phyloP scores from a whole-genome alignment of 2,888 invertebrate species.

The Nomada ferruginata region DNA sequence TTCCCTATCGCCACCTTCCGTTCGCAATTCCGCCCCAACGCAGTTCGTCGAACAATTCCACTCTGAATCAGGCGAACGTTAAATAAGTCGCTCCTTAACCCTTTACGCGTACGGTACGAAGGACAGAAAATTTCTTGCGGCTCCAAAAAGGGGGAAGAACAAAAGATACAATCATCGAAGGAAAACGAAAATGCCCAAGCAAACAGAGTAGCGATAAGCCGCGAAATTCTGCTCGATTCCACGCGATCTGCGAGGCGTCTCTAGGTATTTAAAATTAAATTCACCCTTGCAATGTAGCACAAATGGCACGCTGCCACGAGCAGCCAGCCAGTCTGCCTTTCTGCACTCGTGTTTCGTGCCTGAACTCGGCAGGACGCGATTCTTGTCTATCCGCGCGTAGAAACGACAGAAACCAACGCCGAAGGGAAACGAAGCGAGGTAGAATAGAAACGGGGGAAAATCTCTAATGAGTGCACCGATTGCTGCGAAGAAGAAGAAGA shows the following conservation, averaged over 20 bases:
- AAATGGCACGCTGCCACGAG: slow-evolving; percentile 80
- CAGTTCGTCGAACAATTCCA: too few species aligned
- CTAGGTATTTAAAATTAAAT: slow-evolving; percentile 82
- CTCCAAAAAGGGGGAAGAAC: neutral
- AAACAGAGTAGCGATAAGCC: slow-evolving; percentile 11
- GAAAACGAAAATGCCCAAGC: neutral
- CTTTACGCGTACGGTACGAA: neutral
- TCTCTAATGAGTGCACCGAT: too few species aligned
- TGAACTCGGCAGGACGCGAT: slow-evolving; percentile 20
- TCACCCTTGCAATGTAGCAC: slow-evolving; percentile 80
- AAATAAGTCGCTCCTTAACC: neutral
- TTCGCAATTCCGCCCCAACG: neutral
- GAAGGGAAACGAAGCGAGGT: neutral
- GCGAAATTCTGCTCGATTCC: slow-evolving; percentile 52
- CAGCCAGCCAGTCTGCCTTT: slow-evolving; percentile 26
- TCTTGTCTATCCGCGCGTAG: neutral
- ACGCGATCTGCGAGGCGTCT: slow-evolving; percentile 53
- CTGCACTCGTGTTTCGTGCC: slow-evolving; percentile 10
- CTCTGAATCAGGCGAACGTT: neutral
- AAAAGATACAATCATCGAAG: neutral
- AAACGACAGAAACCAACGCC: neutral
- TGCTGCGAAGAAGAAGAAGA: slow-evolving; percentile 3
- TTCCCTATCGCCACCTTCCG: neutral
- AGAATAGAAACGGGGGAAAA: neutral
- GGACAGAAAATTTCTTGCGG: neutral